A percentile compares a stretch with the other conserved stretches of the same genome.
These are phyloP conservation scores for Lasiurus cinereus DNA, from an alignment of 2,113 vertebrate species.

Conservation along the genomic window DNA sequence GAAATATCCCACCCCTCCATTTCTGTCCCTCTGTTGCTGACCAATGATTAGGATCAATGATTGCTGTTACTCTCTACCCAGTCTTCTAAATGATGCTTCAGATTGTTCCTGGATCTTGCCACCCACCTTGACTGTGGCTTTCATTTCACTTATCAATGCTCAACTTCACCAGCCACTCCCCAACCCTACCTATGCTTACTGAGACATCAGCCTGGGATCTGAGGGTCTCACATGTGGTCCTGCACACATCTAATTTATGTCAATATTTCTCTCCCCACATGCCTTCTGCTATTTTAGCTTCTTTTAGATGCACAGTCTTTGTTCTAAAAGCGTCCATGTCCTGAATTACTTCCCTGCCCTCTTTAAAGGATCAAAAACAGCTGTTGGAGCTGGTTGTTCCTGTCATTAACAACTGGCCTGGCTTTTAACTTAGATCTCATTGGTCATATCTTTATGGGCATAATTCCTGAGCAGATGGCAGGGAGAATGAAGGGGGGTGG, in stretches of 20 bases:
- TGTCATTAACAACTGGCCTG: neutral
- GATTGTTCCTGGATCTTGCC: neutral
- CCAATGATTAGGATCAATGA: neutral
- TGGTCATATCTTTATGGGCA: neutral
- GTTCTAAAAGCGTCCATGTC: neutral
- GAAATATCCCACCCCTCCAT: neutral
- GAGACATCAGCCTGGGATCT: neutral
- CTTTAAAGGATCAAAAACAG: constrained; percentile 53
- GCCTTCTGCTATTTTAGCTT: constrained; percentile 39
- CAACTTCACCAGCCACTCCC: neutral
- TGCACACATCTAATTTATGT: neutral
- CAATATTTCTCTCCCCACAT: constrained; percentile 7
- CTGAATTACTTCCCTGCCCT: constrained; percentile 40
- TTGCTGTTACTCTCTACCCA: neutral
- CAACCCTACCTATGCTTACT: neutral
- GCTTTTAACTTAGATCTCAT: constrained; percentile 54
- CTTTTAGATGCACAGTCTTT: neutral
- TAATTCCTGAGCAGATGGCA: neutral
- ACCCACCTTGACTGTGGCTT: neutral
- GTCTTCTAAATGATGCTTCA: neutral
- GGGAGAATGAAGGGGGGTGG: neutral
- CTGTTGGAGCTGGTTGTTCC: constrained; percentile 2
- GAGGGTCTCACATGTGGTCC: neutral
- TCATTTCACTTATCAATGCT: neutral
- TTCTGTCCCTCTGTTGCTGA: constrained; percentile 41